Base-by-base conservation (phyloP, 2,888 invertebrate species). In the Crematogaster levior region DNA sequence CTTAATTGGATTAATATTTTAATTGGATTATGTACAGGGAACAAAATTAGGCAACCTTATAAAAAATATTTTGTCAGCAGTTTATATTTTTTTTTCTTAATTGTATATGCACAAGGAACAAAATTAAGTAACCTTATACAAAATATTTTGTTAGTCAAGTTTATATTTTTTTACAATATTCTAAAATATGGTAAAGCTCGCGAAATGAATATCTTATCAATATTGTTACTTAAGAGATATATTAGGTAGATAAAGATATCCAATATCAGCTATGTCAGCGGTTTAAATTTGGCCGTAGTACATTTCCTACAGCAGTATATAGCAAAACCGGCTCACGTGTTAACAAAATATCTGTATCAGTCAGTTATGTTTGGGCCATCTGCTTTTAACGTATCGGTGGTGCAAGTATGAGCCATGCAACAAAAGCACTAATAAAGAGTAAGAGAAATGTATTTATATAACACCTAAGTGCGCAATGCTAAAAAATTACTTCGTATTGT, bases 261-360 rank as follows among this genome's bases (percentile, higher is more conserved):
- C 65, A 81, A 73, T 79, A 81, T 85, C 87, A 86, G 87, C 86
- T 87, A 83, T 75, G 85, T 79, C 84, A 86, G 86, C 84, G 87
- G 86, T 91, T 91, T 86, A 88, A 92, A 91, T 89, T 90, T 90
- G 86, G 86, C 86, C 86, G 84, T 86, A 87, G 87, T 85, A 82
- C 77, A 85, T 87, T 88, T 88, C 80, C 88, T 85, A 90, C 86
- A 82, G 68, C 46, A 80, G 68, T 58, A 68, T 63, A 73, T 66
- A 66, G 80, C 66, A 63, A 87, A 53, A 79, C 56, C 34, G 66
- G 46, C 30, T 86, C 34, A 21, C 21, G 24, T 87, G 43, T 86
- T 84, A 80, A 81, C 68, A 80, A 86, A 88, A 90, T 90, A 88
- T 89, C 88, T 79, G 56, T 85, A 84, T 89, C 88, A 85, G 87